These are phyloP conservation scores for Cheilosia scutellata DNA, from an alignment of 2,888 invertebrate species.

Conservation along the genomic window DNA sequence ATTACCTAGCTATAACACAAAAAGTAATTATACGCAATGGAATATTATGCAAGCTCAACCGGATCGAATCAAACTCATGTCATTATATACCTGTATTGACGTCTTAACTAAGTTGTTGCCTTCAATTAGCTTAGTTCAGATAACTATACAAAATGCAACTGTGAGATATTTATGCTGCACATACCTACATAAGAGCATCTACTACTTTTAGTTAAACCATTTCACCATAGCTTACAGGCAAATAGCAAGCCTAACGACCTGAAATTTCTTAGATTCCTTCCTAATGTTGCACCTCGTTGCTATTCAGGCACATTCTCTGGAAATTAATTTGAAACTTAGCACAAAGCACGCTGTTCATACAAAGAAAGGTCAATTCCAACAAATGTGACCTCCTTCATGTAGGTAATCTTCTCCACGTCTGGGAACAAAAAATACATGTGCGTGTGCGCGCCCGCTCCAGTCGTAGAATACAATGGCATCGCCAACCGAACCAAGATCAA, in stretches of 20 bases:
- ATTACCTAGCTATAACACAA: too few species aligned
- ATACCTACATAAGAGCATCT: background rate
- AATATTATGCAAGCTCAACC: too few species aligned
- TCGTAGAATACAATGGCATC: constrained; percentile 43
- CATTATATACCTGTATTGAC: background rate
- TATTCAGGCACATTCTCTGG: background rate
- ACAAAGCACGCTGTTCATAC: constrained; percentile 1
- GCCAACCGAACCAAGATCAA: constrained; percentile 57
- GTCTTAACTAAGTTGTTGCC: background rate
- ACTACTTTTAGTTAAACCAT: constrained; percentile 6
- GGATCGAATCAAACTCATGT: too few species aligned
- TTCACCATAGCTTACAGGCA: background rate
- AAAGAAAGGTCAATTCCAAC: constrained; percentile 44
- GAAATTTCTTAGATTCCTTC: background rate
- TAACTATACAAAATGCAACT: background rate
- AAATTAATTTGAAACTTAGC: constrained; percentile 30
- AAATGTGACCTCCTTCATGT: constrained; percentile 57
- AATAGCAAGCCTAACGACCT: background rate
- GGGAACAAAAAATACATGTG: constrained; percentile 37
- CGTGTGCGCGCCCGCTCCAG: constrained; percentile 21
- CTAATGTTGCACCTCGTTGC: constrained; percentile 12
- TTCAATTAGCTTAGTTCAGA: constrained; percentile 1
- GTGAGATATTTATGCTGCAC: background rate
- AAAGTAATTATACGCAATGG: too few species aligned
- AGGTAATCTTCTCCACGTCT: constrained; percentile 47